Conservation (phyloP, 2,113 vertebrate species). For the Ibidorhyncha struthersii region DNA sequence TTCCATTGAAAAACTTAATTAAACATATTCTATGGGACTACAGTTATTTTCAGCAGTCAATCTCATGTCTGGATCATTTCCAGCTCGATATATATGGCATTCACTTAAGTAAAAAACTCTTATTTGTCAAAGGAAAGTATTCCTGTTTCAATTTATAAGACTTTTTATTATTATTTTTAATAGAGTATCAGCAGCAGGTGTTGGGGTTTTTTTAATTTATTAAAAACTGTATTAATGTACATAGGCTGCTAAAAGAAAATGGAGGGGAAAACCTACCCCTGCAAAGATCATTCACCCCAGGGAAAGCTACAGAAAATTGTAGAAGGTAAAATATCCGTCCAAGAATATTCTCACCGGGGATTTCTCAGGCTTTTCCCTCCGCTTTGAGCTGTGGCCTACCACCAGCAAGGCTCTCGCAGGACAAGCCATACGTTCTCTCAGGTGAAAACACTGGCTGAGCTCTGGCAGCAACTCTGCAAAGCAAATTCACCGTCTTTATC, state of each 20-base stretch:
- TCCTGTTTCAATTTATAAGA: not conserved
- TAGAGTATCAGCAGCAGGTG: not conserved
- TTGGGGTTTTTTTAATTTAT: no score
- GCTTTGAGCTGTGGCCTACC: not conserved
- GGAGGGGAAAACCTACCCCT: not conserved
- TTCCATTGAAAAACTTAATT: not conserved
- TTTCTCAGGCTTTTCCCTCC: not conserved
- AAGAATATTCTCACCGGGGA: not conserved
- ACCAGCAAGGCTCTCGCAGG: not conserved
- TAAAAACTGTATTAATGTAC: not conserved
- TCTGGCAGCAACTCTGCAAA: not conserved
- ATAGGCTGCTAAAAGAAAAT: not conserved
- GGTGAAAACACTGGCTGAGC: not conserved
- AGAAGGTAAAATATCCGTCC: not conserved
- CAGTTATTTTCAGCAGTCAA: not conserved
- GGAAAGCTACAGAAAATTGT: not conserved
- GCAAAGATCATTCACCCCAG: not conserved
- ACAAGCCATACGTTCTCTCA: not conserved
- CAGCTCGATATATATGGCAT: not conserved
- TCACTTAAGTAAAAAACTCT: not conserved
- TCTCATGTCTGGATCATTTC: not conserved
- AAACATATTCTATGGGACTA: not conserved
- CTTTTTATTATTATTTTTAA: not conserved
- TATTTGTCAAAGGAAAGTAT: not conserved
- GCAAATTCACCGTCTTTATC: not conserved